Conservation (phyloP, 1,140 invertebrate species). For the Helicoverpa zea region DNA sequence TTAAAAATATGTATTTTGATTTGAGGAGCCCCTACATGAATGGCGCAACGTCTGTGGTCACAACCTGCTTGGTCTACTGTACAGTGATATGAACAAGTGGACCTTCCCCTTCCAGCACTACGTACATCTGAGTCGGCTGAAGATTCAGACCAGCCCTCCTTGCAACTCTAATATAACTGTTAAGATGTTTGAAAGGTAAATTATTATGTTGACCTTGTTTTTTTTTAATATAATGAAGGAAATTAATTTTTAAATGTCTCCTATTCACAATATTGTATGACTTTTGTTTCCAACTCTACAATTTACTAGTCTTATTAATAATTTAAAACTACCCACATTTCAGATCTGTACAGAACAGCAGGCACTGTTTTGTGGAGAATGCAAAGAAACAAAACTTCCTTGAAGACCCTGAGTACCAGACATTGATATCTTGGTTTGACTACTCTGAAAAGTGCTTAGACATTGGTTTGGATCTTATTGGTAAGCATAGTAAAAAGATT, state of each 20-base stretch:
- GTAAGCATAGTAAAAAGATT: constrained; percentile 87
- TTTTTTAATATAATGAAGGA: too few species aligned
- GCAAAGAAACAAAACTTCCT: constrained; percentile 87
- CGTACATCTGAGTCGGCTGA: constrained; percentile 95
- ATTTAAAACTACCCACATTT: constrained; percentile 39
- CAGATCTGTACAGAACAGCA: constrained; percentile 85
- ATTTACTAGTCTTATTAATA: too few species aligned
- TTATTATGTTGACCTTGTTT: too few species aligned
- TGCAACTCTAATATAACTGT: constrained; percentile 88
- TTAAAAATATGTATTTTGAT: constrained; percentile 3
- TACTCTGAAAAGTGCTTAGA: constrained; percentile 91
- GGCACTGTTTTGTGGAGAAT: constrained; percentile 94
- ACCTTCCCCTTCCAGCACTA: constrained; percentile 95
- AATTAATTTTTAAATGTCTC: background rate
- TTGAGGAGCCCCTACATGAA: constrained; percentile 91
- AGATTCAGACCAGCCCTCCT: constrained; percentile 90
- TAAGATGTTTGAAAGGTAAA: constrained; percentile 95
- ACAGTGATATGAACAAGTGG: constrained; percentile 93
- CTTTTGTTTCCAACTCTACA: too few species aligned
- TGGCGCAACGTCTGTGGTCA: constrained; percentile 94
- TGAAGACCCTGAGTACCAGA: constrained; percentile 88
- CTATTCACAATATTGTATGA: background rate
- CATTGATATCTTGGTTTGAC: constrained; percentile 94
- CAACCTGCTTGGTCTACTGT: constrained; percentile 95
- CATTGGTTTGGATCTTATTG: constrained; percentile 94